Evolutionary conservation across 2,888 invertebrate species (phyloP), one percentile per base, ranked within the genome.

Genomic region (Serripes groenlandicus): DNA sequence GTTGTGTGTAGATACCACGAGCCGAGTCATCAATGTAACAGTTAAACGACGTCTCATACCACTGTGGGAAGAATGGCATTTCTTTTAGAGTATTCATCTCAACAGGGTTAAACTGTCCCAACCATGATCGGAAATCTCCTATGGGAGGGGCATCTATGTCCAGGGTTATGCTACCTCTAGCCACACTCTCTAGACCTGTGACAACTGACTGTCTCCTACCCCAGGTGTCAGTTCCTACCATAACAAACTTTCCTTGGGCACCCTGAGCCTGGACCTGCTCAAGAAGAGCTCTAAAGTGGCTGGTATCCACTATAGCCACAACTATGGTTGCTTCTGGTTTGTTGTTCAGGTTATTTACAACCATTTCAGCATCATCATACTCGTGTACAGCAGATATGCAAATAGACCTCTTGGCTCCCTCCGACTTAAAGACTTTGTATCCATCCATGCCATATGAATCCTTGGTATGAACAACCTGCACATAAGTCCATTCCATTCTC

Each of bases 401-500:
- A 21, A 92, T 83, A 7, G 80, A 78, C 11, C 60, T 70, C 5
- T 68, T 62, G 0, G 82, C 81, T 1, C 87, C 88, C 9, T 74
- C 68, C 18, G 64, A 52, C 58, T 81, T 84, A 5, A 93, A 68
- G 3, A 71, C 76, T 4, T 69, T 42, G 15, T 76, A 74, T 0
- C 80, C 88, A 0, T 66, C 56, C 15, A 56, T 69, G 9, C 89
- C 90, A 78, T 90, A 90, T 0, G 76, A 87, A 32, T 90, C 88
- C 4, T 88, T 82, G 0, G 91, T 89, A 75, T 93, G 90, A 3
- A 95, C 86, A 28, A 93, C 90, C 78, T 94, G 95, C 2, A 95
- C 91, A 84, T 94, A 94, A 23, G 86, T 93, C 95, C 95, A 95
- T 3, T 92, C 91, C 69, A 94, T 89, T 37, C 91, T 85, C 32